Conservation (phyloP, 2,888 invertebrate genomes). For the Iselma pallidipennis region DNA sequence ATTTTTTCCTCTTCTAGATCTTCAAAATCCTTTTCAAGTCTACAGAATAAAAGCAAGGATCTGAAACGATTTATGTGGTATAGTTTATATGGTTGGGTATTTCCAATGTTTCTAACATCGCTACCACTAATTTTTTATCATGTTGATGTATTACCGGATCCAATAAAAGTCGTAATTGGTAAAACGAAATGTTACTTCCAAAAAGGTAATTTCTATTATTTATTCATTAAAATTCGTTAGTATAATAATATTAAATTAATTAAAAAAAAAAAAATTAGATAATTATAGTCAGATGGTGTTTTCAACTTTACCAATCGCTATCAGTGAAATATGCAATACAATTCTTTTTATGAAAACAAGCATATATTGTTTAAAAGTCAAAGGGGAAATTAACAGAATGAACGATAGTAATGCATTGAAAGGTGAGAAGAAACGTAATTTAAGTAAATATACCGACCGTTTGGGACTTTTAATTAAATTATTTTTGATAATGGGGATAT, state of each 20-base stretch:
- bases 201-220: slow-evolving; percentile 51
- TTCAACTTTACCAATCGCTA: slow-evolving; percentile 60
- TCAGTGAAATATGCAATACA: slow-evolving; percentile 68
- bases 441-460: slow-evolving; percentile 70
- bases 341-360: slow-evolving; percentile 71
- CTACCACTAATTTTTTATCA: slow-evolving; percentile 62
- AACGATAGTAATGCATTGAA: slow-evolving; percentile 64
- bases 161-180: slow-evolving; percentile 66
- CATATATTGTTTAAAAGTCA: slow-evolving; percentile 71
- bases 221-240: not conserved
- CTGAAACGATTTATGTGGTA: slow-evolving; percentile 66
- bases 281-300: slow-evolving; percentile 41
- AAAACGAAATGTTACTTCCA: slow-evolving; percentile 69
- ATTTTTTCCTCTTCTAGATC: slow-evolving; percentile 30
- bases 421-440: slow-evolving; percentile 55
- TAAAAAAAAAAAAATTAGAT: too few species aligned
- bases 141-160: slow-evolving; percentile 55
- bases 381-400: slow-evolving; percentile 73
- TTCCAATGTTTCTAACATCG: slow-evolving; percentile 62
- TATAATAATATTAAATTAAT: slow-evolving; percentile 2
- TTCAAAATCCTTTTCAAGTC: slow-evolving; percentile 47
- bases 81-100: slow-evolving; percentile 73
- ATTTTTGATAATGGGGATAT: slow-evolving; percentile 79
- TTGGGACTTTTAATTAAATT: slow-evolving; percentile 73
- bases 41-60: slow-evolving; percentile 57